These are phyloP conservation scores for Resseliella maxima DNA, from an alignment of 2,888 invertebrate species.

Conservation along the genomic window DNA sequence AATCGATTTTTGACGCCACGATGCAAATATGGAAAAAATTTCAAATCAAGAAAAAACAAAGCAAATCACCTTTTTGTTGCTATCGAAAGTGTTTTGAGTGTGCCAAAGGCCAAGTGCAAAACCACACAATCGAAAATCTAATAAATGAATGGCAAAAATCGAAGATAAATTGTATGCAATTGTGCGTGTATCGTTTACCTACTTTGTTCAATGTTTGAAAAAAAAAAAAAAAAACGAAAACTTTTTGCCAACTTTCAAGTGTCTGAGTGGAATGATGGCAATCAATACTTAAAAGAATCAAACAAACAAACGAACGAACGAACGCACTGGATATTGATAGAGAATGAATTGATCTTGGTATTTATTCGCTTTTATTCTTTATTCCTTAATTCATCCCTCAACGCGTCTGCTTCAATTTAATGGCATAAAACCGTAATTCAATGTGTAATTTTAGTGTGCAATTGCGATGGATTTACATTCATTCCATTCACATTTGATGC, in stretches of 20 bases:
- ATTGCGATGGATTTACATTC: neutral
- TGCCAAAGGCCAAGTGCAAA: slow-evolving; percentile 1
- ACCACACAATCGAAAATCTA: neutral
- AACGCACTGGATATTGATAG: too few species aligned
- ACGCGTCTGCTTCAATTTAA: neutral
- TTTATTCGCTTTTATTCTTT: too few species aligned
- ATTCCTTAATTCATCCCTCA: neutral
- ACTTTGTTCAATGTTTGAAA: neutral
- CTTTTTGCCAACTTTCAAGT: slow-evolving; percentile 12
- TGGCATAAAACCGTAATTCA: slow-evolving; percentile 15
- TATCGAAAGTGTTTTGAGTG: neutral
- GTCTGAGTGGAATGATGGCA: neutral
- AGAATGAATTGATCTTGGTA: neutral
- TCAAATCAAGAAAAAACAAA: too few species aligned
- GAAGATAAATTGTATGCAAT: neutral
- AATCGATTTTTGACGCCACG: too few species aligned
- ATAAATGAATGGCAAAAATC: neutral
- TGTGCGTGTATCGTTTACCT: slow-evolving; percentile 12
- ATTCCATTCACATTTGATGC: neutral
- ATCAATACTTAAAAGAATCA: neutral
- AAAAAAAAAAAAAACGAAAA: too few species aligned
- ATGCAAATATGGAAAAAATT: too few species aligned
- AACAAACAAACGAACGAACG: too few species aligned
- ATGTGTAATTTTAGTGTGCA: slow-evolving; percentile 45
- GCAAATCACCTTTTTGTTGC: too few species aligned